A percentile compares a stretch with the other conserved stretches of the same genome.
Evolutionary conservation across 2,797 vertebrate genomes (phyloP).

Genomic region (Sebastes melanostomus): DNA sequence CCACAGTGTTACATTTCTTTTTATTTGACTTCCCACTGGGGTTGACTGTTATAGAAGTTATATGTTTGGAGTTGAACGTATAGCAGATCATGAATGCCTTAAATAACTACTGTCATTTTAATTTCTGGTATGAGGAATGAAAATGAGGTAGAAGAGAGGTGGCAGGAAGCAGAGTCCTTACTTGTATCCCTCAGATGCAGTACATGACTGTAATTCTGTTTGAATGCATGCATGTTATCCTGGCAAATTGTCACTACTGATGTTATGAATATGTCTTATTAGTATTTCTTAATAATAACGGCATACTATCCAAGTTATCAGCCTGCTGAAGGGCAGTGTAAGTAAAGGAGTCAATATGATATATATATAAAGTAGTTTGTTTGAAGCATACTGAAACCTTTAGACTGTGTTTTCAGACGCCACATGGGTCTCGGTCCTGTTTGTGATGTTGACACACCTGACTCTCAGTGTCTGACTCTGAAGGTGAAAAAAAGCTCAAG

Average conservation of each 20-base stretch:
- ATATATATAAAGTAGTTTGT: background rate
- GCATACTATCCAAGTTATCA: background rate
- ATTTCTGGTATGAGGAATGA: background rate
- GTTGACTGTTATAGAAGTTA: slow-evolving; percentile 8
- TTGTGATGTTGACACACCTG: background rate
- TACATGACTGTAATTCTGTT: background rate
- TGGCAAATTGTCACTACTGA: background rate
- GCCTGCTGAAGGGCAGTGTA: too few relatives aligned
- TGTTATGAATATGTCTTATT: background rate
- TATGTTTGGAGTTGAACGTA: background rate
- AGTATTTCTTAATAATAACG: background rate
- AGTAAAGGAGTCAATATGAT: too few relatives aligned
- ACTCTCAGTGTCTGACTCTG: background rate
- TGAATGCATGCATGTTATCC: background rate
- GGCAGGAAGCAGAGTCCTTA: background rate
- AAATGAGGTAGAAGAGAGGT: background rate
- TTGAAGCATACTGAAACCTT: background rate
- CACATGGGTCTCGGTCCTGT: background rate
- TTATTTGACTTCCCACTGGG: background rate
- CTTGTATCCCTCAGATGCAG: background rate
- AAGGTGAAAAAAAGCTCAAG: background rate
- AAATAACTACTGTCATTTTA: background rate
- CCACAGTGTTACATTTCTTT: slow-evolving; percentile 65
- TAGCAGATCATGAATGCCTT: background rate
- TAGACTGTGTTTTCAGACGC: background rate